These are phyloP conservation scores for Platyrinchus mystaceus DNA, from an alignment of 2,797 vertebrate species.

Conservation along the genomic window DNA sequence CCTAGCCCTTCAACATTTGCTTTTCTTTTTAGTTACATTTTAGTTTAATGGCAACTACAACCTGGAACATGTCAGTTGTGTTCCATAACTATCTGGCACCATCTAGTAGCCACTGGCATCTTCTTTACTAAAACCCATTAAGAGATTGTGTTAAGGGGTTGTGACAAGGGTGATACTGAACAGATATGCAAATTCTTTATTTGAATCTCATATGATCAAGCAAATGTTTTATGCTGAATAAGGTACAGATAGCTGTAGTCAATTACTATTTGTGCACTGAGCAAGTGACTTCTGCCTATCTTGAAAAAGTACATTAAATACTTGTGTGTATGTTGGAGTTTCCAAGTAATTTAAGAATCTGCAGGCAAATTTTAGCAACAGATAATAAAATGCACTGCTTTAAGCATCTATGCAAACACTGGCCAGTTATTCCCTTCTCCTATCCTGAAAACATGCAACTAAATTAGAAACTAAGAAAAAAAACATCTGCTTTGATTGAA, in stretches of 20 bases:
- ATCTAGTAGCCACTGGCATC: constrained; percentile 20
- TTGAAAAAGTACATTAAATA: neutral
- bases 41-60: neutral
- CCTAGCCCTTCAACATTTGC: neutral
- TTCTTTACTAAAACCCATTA: neutral
- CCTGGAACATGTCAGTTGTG: neutral
- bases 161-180: neutral
- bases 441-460: neutral
- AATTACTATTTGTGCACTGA: neutral
- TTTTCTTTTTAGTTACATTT: neutral
- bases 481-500: neutral
- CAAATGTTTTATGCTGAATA: neutral
- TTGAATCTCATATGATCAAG: neutral
- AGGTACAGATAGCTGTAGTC: neutral
- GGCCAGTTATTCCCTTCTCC: neutral
- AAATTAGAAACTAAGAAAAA: neutral
- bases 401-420: neutral
- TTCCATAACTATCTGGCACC: constrained; percentile 66
- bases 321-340: neutral
- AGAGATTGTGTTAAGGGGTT: neutral
- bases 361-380: neutral
- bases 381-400: neutral
- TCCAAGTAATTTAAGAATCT: neutral
- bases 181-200: neutral
- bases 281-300: neutral